Base-by-base conservation (phyloP, 2,888 invertebrate genomes). In the Caenorhabditis sinica region DNA sequence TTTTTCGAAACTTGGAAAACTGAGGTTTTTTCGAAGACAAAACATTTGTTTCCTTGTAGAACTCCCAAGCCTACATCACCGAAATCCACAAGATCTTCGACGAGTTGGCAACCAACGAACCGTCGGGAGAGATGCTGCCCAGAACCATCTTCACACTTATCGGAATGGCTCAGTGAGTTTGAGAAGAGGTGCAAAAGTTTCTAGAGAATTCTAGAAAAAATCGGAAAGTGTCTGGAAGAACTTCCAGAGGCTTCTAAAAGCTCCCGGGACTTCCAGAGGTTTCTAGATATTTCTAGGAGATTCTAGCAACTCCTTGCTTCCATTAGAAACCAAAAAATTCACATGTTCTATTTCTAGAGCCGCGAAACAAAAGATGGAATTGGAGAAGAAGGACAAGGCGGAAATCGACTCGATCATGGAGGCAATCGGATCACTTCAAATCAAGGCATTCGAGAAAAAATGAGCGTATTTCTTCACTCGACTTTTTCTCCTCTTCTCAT, bases 341-440 rank as follows among this genome's bases (percentile, higher is more conserved):
- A n/a, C n/a, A n/a, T n/a, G n/a, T n/a, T n/a, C n/a, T n/a, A n/a
- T 13, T 56, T 28, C 15, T 28, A 56, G 56, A 56, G 20, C 13
- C 25, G 56, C 56, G 15, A 56, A 56, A 28, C 25, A 28, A 28
- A 56, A 56, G 15, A 28, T 28, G 56, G 56, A 28, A 15, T 4
- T 13, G 25, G 56, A 56, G 28, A 56, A 56, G 15, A 56, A 56
- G 28, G 28, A 56, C 56, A 56, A 56, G 28, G 28, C 11, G 25
- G 56, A 56, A 15, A 56, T 56, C 25, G 56, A 56, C 25, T 11
- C 11, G 23, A 28, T 56, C 28, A 56, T 56, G 56, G 56, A 25
- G 15, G 28, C 28, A 5, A 56, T 56, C 28, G 56, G 56, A 56
- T 56, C 56, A 28, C 56, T 56, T 56, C 56, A 56, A 15, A 56